Conservation (phyloP, 2,113 vertebrate species). For the Danionella cerebrum region DNA sequence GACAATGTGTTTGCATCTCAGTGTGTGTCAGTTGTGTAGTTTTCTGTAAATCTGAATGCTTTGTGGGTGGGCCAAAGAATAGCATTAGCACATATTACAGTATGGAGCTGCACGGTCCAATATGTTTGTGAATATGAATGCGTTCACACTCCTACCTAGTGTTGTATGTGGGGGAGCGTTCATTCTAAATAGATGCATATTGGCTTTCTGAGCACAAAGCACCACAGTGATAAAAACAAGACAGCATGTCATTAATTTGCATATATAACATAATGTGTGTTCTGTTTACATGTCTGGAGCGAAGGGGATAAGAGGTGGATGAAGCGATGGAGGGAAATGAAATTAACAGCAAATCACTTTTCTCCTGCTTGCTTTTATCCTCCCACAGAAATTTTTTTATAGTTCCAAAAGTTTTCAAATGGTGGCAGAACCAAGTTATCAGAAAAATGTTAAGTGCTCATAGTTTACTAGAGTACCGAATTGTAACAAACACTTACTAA, state of each 20-base stretch:
- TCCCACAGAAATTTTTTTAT: conserved; percentile 32
- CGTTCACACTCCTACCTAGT: conserved; percentile 17
- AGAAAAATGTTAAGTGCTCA: too few relatives aligned
- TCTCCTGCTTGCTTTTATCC: too few relatives aligned
- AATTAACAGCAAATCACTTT: too few relatives aligned
- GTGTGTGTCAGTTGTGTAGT: too few relatives aligned
- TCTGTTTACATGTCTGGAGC: neutral
- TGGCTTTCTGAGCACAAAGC: neutral
- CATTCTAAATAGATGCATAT: conserved; percentile 3
- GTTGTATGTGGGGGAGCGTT: conserved; percentile 36
- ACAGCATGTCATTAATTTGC: neutral
- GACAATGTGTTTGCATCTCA: neutral
- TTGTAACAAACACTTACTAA: too few relatives aligned
- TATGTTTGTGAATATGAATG: conserved; percentile 25
- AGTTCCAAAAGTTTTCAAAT: conserved; percentile 55
- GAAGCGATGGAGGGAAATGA: neutral
- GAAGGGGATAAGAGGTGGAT: too few relatives aligned
- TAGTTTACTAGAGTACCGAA: too few relatives aligned
- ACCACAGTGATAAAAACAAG: neutral
- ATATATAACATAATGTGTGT: neutral
- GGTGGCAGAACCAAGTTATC: too few relatives aligned
- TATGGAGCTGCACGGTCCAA: neutral
- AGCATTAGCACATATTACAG: conserved; percentile 9
- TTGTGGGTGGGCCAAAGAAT: conserved; percentile 31
- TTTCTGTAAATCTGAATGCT: conserved; percentile 26